Percentiles rank a stretch among this genome's conserved stretches.
These are phyloP conservation scores for Phaenicophaeus curvirostris DNA, from an alignment of 2,797 vertebrate genomes.

Conservation along the genomic window DNA sequence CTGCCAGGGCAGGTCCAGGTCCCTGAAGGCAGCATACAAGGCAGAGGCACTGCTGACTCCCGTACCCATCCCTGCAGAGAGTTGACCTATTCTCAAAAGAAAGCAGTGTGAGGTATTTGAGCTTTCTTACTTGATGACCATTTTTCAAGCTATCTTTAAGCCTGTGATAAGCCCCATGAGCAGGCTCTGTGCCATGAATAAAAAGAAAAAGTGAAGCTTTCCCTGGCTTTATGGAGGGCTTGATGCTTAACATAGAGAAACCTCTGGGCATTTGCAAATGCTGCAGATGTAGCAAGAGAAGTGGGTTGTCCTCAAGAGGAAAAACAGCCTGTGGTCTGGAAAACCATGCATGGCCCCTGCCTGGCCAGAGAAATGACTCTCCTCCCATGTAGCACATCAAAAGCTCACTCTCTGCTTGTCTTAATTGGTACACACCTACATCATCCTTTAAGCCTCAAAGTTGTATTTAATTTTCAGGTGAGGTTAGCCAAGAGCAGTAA, in stretches of 20 bases:
- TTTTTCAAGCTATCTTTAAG: neutral
- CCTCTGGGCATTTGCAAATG: neutral
- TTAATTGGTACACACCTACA: neutral
- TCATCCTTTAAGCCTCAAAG: neutral
- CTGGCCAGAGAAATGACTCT: neutral
- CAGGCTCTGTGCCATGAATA: neutral
- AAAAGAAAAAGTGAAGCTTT: neutral
- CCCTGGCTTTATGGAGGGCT: neutral
- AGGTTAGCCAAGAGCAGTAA: neutral
- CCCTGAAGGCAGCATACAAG: accelerated
- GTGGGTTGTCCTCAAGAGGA: neutral
- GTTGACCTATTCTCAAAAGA: neutral
- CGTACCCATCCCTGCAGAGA: neutral
- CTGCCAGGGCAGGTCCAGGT: neutral
- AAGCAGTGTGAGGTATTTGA: neutral
- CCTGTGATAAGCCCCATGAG: neutral
- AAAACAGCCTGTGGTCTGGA: neutral
- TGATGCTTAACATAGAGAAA: neutral
- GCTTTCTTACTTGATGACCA: neutral
- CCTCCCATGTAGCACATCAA: accelerated
- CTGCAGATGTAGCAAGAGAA: neutral
- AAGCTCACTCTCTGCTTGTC: neutral
- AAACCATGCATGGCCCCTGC: neutral
- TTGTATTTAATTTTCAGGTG: neutral
- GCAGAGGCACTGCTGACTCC: neutral